Evolutionary conservation across 2,113 vertebrate species (phyloP).

Genomic region (Caranx ignobilis): DNA sequence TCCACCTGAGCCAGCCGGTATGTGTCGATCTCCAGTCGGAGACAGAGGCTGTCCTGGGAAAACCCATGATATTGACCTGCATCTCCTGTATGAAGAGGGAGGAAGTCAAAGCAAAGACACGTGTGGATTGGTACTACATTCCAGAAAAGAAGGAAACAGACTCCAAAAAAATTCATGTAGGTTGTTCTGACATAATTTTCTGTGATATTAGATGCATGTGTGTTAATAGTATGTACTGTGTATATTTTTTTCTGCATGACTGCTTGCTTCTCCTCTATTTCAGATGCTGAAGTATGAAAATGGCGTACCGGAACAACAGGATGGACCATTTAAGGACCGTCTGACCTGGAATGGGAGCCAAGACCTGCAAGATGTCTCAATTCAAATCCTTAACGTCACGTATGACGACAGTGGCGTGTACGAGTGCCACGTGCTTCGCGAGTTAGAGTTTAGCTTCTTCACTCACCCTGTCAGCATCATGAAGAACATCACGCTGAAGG

Average conservation of each 20-base stretch:
- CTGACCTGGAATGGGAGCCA: constrained; percentile 92
- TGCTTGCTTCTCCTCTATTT: background rate
- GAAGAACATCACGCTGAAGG: constrained; percentile 86
- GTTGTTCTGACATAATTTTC: constrained; percentile 52
- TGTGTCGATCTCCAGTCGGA: constrained; percentile 93
- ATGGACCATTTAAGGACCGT: constrained; percentile 87
- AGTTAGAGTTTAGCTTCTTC: constrained; percentile 90
- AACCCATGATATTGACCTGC: constrained; percentile 91
- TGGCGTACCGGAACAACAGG: constrained; percentile 47
- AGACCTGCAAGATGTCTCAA: constrained; percentile 95
- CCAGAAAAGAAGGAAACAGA: constrained; percentile 62
- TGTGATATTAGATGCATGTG: background rate
- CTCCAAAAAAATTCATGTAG: constrained; percentile 76
- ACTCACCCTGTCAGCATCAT: constrained; percentile 77
- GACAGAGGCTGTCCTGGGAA: constrained; percentile 90
- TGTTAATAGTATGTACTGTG: background rate
- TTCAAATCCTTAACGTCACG: constrained; percentile 89
- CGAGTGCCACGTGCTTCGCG: constrained; percentile 87
- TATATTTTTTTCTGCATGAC: background rate
- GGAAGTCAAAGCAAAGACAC: constrained; percentile 88
- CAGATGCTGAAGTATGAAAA: constrained; percentile 89
- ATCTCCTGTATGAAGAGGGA: constrained; percentile 96
- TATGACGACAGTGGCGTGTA: constrained; percentile 90
- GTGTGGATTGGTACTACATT: constrained; percentile 92
- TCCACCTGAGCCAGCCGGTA: constrained; percentile 85